A percentile compares a stretch with the other conserved stretches of the same genome.
Conservation (phyloP, 2,113 vertebrate species). For the Sisor rabdophorus region DNA sequence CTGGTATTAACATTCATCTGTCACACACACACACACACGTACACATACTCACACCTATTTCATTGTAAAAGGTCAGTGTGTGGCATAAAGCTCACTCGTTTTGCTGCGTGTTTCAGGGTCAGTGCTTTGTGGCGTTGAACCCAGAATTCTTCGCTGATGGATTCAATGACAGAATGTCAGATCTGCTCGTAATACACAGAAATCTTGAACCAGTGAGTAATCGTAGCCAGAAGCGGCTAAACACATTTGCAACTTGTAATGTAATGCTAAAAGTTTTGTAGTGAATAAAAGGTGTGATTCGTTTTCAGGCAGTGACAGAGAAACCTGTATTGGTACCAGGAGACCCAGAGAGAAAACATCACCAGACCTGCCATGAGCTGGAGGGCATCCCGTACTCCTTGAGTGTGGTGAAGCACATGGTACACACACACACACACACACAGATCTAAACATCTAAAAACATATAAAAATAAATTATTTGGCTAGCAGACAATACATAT, state of each 20-base stretch:
- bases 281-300: not conserved
- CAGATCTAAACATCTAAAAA: too few species aligned
- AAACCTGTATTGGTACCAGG: constrained; percentile 64
- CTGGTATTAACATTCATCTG: constrained; percentile 61
- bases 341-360: constrained; percentile 67
- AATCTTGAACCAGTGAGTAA: constrained; percentile 63
- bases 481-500: not conserved
- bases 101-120: constrained; percentile 60
- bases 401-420: constrained; percentile 67
- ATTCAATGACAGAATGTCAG: constrained; percentile 70
- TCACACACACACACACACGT: constrained; percentile 3
- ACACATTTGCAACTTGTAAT: not conserved
- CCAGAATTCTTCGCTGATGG: constrained; percentile 69
- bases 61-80: not conserved
- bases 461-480: not conserved
- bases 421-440: not conserved
- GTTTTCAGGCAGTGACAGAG: constrained; percentile 50
- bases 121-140: constrained; percentile 73
- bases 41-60: not conserved
- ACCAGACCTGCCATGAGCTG: constrained; percentile 60
- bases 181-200: constrained; percentile 68
- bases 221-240: not conserved
- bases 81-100: not conserved
- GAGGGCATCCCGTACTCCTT: constrained; percentile 71
- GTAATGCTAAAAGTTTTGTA: not conserved